A percentile compares a stretch with the other conserved stretches of the same genome.
These are phyloP conservation scores for Martes martes DNA, from an alignment of 2,113 vertebrate genomes.

Conservation along the genomic window DNA sequence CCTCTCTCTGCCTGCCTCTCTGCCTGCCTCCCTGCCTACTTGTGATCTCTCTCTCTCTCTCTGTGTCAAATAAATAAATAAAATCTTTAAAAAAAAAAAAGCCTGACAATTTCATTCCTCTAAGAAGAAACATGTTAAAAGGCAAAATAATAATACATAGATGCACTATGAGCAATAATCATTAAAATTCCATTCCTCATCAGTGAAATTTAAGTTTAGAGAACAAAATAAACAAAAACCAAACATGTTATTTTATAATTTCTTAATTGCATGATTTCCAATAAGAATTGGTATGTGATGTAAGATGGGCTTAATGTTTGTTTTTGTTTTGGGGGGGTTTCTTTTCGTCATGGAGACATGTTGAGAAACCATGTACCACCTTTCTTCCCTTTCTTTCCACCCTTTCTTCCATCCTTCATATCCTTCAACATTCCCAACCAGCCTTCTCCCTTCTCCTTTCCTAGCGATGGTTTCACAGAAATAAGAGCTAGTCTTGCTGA, in stretches of 20 bases:
- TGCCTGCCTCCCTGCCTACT: too few species aligned
- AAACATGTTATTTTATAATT: background rate
- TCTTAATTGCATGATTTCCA: conserved; percentile 35
- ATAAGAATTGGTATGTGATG: background rate
- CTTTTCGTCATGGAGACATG: background rate
- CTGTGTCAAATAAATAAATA: too few species aligned
- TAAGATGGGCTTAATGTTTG: background rate
- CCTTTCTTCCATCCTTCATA: background rate
- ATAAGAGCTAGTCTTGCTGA: background rate
- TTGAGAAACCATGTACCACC: background rate
- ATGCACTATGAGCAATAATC: background rate
- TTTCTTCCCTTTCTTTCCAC: too few species aligned
- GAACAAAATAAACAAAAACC: conserved; percentile 1
- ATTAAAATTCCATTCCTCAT: conserved; percentile 43
- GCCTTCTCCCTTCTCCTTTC: background rate
- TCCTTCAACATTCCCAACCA: background rate
- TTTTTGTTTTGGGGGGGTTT: background rate
- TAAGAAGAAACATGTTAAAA: conserved; percentile 40
- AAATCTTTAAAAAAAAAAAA: background rate
- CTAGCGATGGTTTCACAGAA: background rate
- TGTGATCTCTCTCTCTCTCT: too few species aligned
- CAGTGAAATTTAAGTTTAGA: background rate
- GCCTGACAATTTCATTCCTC: background rate
- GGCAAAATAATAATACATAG: background rate
- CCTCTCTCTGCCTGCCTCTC: too few species aligned